Percentiles rank a stretch among this genome's conserved stretches.
Conservation (phyloP, 1,140 invertebrate genomes). For the Tetragnatha versicolor region DNA sequence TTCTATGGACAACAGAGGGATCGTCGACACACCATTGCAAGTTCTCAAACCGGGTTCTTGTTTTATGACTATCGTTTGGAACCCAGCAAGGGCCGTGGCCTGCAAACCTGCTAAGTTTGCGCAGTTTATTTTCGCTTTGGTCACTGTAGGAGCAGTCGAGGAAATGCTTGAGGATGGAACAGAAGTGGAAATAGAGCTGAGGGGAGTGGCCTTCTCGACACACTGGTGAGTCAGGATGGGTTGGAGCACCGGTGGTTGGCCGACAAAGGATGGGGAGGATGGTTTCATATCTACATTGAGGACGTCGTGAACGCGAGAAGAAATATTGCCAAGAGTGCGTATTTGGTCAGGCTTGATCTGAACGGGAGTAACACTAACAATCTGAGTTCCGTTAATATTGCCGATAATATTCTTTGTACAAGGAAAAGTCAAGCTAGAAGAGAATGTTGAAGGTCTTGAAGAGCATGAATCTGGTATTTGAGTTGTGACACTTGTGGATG, state of each 20-base stretch:
- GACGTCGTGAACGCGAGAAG: constrained; percentile 34
- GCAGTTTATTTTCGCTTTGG: constrained; percentile 36
- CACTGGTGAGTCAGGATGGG: constrained; percentile 33
- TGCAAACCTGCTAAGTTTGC: not conserved
- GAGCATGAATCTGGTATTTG: constrained; percentile 9
- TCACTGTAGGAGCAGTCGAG: not conserved
- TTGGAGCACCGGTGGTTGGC: constrained; percentile 50
- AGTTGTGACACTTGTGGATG: not conserved
- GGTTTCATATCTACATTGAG: constrained; percentile 46
- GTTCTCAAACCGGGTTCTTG: constrained; percentile 55
- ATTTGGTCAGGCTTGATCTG: constrained; percentile 35
- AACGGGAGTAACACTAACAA: constrained; percentile 56
- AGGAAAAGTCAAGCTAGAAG: constrained; percentile 42
- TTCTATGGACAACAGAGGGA: constrained; percentile 34
- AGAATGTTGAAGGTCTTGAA: constrained; percentile 41
- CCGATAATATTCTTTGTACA: constrained; percentile 55
- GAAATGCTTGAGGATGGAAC: constrained; percentile 13
- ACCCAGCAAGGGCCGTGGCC: constrained; percentile 36
- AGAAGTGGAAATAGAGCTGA: constrained; percentile 7
- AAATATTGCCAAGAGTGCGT: not conserved
- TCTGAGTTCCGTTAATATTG: constrained; percentile 56
- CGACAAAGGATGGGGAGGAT: constrained; percentile 55
- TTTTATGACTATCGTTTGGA: constrained; percentile 59
- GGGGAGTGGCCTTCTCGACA: not conserved
- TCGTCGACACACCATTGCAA: constrained; percentile 18